Evolutionary conservation across 2,888 invertebrate genomes (phyloP).

Genomic region (Antheraea assamensis): DNA sequence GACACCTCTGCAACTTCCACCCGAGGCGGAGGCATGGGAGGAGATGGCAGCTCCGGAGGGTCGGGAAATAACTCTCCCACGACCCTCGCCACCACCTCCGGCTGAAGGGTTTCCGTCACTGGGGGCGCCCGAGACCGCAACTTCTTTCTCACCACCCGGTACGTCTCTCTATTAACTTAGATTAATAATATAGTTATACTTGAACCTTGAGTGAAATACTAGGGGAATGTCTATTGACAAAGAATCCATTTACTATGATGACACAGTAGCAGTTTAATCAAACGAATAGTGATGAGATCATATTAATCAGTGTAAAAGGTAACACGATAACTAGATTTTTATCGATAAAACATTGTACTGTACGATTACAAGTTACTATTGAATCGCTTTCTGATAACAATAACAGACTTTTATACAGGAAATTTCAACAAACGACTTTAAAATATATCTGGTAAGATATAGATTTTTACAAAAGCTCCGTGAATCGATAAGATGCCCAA

Average conservation of each 20-base stretch:
- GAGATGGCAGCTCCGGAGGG: too few species aligned
- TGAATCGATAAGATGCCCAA: background rate
- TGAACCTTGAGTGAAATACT: background rate
- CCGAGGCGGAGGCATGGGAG: too few species aligned
- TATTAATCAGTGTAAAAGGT: conserved; percentile 24
- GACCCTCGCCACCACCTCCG: too few species aligned
- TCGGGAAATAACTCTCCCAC: too few species aligned
- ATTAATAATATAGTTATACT: background rate
- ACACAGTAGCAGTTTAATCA: conserved; percentile 28
- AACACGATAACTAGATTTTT: background rate
- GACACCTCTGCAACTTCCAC: too few species aligned
- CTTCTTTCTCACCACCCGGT: too few species aligned
- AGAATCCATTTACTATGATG: conserved; percentile 26
- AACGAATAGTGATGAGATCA: conserved; percentile 33
- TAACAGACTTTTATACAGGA: background rate
- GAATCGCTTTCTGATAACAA: background rate
- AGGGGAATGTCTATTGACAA: conserved; percentile 24
- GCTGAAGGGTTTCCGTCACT: too few species aligned
- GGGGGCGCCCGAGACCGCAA: too few species aligned
- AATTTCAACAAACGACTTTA: background rate
- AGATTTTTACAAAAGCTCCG: background rate
- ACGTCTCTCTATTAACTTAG: background rate
- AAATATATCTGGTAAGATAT: too few species aligned
- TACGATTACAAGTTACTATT: background rate
- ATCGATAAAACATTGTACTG: conserved; percentile 1